Evolutionary conservation across 2,113 vertebrate genomes (phyloP).

Genomic region (Pica pica): DNA sequence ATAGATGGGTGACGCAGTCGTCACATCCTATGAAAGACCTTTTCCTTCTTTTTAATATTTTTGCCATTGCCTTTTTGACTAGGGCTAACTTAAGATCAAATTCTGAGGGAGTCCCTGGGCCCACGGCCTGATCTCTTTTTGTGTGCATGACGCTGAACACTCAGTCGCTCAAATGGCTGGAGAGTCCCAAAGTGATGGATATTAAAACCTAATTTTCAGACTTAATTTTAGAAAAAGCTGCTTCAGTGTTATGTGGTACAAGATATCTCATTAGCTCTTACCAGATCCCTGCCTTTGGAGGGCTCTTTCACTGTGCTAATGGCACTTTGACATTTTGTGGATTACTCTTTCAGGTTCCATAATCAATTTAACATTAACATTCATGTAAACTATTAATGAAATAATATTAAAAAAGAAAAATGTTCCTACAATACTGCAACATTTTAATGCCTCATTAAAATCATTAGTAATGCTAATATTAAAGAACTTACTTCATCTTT

Average conservation of each 20-base stretch:
- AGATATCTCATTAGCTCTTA: slow-evolving; percentile 18
- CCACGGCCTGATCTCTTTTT: not conserved
- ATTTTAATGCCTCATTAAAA: slow-evolving; percentile 89
- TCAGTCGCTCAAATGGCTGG: not conserved
- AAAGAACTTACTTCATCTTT: slow-evolving; percentile 82
- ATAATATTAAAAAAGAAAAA: slow-evolving; percentile 84
- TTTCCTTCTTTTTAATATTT: not conserved
- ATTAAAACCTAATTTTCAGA: slow-evolving; percentile 49
- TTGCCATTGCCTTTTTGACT: not conserved
- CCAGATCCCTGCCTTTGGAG: slow-evolving; percentile 31
- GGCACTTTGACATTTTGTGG: slow-evolving; percentile 66
- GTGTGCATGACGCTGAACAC: not conserved
- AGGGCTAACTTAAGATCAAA: not conserved
- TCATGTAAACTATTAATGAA: slow-evolving; percentile 82
- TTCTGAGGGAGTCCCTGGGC: not conserved
- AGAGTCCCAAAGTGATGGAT: slow-evolving; percentile 35
- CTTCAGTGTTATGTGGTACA: slow-evolving; percentile 3
- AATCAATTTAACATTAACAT: slow-evolving; percentile 77
- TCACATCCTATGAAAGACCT: not conserved
- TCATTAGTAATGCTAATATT: slow-evolving; percentile 86
- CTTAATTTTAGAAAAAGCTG: slow-evolving; percentile 44
- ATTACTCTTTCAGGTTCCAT: slow-evolving; percentile 73
- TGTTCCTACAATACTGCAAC: slow-evolving; percentile 79
- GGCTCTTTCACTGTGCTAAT: slow-evolving; percentile 46
- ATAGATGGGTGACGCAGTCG: not conserved